Evolutionary conservation across 2,113 vertebrate genomes (phyloP).

Genomic region (Oenanthe melanoleuca): DNA sequence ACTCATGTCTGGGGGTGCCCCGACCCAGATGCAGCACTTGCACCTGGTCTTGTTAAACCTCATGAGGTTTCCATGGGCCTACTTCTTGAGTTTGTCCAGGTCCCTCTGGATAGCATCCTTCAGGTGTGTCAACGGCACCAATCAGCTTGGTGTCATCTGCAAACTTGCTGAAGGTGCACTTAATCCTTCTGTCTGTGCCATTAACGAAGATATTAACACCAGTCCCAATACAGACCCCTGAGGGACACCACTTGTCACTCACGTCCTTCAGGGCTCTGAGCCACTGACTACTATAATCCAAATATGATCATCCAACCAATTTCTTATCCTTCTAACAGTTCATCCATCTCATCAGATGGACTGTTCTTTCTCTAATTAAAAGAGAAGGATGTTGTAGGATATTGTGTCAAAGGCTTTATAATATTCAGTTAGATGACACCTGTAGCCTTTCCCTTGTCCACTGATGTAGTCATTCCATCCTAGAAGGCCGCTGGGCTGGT

Average conservation of each 20-base stretch:
- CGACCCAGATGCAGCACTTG: neutral
- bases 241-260: neutral
- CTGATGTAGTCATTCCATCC: neutral
- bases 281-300: neutral
- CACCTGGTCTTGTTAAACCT: neutral
- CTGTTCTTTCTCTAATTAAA: neutral
- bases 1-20: neutral
- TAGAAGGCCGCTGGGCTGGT: neutral
- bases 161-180: neutral
- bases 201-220: neutral
- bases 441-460: neutral
- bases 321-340: neutral
- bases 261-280: neutral
- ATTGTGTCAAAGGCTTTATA: neutral
- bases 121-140: neutral
- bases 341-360: neutral
- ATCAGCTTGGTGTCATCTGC: neutral
- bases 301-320: neutral
- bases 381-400: neutral
- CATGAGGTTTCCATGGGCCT: neutral
- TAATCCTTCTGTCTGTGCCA: accelerated
- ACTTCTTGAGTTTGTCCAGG: neutral
- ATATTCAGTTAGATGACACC: neutral
- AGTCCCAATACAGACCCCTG: accelerated
- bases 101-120: neutral